phyloP scores from a whole-genome alignment of 2,113 vertebrate species.

The Psilopogon haemacephalus region DNA sequence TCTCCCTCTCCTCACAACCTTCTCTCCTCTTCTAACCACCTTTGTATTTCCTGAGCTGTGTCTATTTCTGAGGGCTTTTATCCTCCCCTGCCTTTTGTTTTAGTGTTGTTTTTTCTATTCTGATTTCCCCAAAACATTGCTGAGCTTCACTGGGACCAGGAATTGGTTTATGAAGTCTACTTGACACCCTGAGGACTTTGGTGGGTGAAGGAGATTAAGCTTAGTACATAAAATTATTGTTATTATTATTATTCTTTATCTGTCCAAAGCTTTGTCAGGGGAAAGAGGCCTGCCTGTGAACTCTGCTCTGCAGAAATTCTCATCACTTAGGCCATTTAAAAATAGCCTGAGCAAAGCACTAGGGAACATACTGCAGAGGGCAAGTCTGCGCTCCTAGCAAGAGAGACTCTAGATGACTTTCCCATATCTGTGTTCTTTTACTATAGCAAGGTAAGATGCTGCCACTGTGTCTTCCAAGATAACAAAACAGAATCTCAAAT shows the following conservation, averaged over 20 bases:
- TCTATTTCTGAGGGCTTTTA: background rate
- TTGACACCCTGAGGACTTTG: background rate
- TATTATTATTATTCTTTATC: background rate
- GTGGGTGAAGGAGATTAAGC: background rate
- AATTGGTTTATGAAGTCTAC: background rate
- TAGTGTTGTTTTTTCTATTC: background rate
- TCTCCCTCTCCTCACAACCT: too few relatives aligned
- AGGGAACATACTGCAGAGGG: conserved; percentile 22
- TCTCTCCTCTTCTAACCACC: too few relatives aligned
- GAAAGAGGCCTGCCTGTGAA: conserved; percentile 49
- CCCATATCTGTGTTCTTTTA: conserved; percentile 38
- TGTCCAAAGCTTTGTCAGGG: background rate
- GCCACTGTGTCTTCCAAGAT: background rate
- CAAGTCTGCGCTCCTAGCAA: background rate
- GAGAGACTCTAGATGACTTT: conserved; percentile 53
- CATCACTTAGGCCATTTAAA: conserved; percentile 60
- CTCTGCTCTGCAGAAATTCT: conserved; percentile 54
- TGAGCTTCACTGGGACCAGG: background rate
- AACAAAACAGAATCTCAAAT: conserved; percentile 10
- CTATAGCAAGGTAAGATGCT: conserved; percentile 15
- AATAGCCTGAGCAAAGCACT: conserved; percentile 63
- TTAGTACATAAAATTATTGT: background rate
- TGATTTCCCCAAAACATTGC: background rate
- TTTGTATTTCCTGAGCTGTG: background rate
- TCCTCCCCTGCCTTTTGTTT: background rate